Conservation (phyloP, 2,888 invertebrate genomes). For the Leptinotarsa juncta region DNA sequence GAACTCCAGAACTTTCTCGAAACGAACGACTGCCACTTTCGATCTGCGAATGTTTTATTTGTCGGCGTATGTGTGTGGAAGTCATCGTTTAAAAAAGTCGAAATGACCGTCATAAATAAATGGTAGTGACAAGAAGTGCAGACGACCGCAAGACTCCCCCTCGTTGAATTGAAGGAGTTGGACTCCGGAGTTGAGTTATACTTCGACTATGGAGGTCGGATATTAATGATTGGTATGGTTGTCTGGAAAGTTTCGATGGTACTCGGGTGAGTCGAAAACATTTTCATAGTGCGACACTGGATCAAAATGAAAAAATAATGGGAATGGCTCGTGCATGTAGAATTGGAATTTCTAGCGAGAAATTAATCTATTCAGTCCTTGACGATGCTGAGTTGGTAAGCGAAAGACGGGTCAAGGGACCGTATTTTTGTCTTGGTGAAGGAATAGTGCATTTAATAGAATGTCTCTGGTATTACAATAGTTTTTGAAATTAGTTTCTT, state of each 20-base stretch:
- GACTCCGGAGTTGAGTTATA: conserved; percentile 6
- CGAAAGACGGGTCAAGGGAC: no score
- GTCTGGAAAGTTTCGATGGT: conserved; percentile 4
- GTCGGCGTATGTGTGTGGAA: conserved; percentile 10
- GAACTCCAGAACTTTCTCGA: background rate
- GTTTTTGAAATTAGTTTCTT: no score
- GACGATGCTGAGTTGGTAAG: no score
- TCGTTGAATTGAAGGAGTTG: conserved; percentile 19
- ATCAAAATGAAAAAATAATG: no score
- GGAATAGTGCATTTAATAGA: no score
- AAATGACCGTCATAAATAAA: conserved; percentile 16
- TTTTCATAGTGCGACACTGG: no score
- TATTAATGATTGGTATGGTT: conserved; percentile 4
- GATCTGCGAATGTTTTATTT: background rate
- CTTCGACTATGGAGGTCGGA: conserved; percentile 2
- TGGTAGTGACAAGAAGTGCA: conserved; percentile 9
- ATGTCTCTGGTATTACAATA: no score
- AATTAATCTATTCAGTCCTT: no score
- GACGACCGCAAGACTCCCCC: conserved; percentile 19
- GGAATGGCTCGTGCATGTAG: no score
- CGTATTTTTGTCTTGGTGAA: no score
- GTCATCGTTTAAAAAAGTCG: conserved; percentile 4
- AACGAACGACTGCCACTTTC: background rate
- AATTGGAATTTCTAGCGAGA: no score
- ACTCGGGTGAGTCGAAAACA: background rate